Percentiles rank a stretch among this genome's conserved stretches.
phyloP scores from a whole-genome alignment of 2,113 vertebrate genomes.

The Oplegnathus fasciatus region DNA sequence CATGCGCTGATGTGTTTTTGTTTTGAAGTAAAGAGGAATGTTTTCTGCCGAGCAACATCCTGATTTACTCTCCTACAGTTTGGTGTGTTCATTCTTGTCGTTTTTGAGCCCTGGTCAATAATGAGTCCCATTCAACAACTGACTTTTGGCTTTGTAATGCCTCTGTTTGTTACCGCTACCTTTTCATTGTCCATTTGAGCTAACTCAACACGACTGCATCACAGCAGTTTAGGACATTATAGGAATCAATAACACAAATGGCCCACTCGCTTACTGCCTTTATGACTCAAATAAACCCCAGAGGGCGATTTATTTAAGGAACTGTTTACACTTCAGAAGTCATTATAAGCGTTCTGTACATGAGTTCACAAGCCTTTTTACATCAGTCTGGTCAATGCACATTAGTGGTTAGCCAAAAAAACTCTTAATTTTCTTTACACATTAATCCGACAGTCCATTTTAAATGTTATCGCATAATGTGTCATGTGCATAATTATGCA shows the following conservation, averaged over 20 bases:
- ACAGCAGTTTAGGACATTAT: slow-evolving; percentile 64
- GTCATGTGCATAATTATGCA: background rate
- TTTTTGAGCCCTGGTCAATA: slow-evolving; percentile 35
- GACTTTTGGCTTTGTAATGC: slow-evolving; percentile 19
- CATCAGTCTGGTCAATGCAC: slow-evolving; percentile 30
- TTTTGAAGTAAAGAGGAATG: slow-evolving; percentile 13
- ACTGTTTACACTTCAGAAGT: slow-evolving; percentile 48
- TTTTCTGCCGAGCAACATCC: slow-evolving; percentile 6
- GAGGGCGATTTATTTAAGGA: slow-evolving; percentile 58
- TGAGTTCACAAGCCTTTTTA: slow-evolving; percentile 41
- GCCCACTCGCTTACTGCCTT: slow-evolving; percentile 60
- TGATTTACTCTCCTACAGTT: background rate
- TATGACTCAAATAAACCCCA: slow-evolving; percentile 69
- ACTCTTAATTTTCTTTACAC: background rate
- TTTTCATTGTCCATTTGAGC: slow-evolving; percentile 54
- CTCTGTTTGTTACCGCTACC: slow-evolving; percentile 27
- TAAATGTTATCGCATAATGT: background rate
- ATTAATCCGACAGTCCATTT: background rate
- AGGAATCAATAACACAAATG: slow-evolving; percentile 72
- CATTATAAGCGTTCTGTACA: slow-evolving; percentile 50
- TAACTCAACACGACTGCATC: slow-evolving; percentile 56
- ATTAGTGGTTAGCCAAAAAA: background rate
- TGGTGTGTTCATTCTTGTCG: slow-evolving; percentile 1
- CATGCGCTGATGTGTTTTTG: slow-evolving; percentile 16
- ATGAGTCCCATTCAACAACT: background rate